Percentiles rank a stretch among this genome's conserved stretches.
These are phyloP conservation scores for Tridacna crocea DNA, from an alignment of 2,888 invertebrate genomes.

Conservation along the genomic window DNA sequence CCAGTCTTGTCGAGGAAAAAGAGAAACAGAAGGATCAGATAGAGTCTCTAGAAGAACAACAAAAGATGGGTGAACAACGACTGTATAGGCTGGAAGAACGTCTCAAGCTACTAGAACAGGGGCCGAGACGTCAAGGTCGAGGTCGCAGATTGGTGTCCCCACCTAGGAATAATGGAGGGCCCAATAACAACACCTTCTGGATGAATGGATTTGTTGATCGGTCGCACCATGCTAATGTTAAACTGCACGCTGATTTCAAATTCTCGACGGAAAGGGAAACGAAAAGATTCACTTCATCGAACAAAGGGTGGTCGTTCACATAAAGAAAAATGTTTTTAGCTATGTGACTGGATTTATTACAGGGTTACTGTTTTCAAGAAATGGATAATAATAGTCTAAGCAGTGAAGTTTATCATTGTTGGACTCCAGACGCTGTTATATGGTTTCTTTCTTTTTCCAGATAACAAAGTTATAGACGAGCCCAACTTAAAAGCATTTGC, in stretches of 20 bases:
- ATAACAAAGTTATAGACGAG: no score
- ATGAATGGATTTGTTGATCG: slow-evolving; percentile 68
- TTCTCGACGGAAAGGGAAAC: slow-evolving; percentile 40
- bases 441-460: no score
- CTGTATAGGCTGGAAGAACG: slow-evolving; percentile 64
- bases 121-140: slow-evolving; percentile 39
- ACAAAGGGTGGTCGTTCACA: slow-evolving; percentile 28
- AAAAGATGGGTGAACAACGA: slow-evolving; percentile 64
- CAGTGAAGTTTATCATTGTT: no score
- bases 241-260: slow-evolving; percentile 60
- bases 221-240: slow-evolving; percentile 69
- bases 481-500: no score
- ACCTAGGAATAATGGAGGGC: slow-evolving; percentile 28
- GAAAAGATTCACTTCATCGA: slow-evolving; percentile 10
- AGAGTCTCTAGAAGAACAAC: slow-evolving; percentile 63
- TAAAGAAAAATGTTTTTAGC: background rate
- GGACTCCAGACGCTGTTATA: no score
- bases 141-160: slow-evolving; percentile 55
- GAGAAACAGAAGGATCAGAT: slow-evolving; percentile 65
- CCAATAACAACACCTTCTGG: slow-evolving; percentile 53
- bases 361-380: no score
- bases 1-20: slow-evolving; percentile 63
- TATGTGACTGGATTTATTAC: no score
- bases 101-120: slow-evolving; percentile 59
- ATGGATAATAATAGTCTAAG: no score